Base-by-base conservation (phyloP, 2,113 vertebrate species). In the Pantherophis guttatus region DNA sequence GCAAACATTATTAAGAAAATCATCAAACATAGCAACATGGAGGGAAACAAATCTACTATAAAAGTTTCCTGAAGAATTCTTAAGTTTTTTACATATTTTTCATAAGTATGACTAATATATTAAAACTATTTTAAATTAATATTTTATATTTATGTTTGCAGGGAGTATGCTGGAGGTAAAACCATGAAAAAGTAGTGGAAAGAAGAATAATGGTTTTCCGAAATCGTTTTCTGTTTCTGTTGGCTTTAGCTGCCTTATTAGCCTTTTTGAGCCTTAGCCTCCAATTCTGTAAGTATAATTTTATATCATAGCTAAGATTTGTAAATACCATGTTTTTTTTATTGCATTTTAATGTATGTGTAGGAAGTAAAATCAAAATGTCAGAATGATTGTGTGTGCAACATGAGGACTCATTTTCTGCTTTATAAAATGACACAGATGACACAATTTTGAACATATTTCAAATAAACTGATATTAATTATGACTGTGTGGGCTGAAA, bases 241-340 rank as follows among this genome's bases (percentile, higher is more conserved):
- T 99, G 98, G 98, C 98, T 96, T 98, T 99, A 93, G 99, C 98
- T 95, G 99, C 98, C 0, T 96, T 98, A 48, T 96, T 99, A 95
- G 98, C 98, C 95, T 97, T 99, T 93, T 39, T 99, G 96, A 99
- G 99, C 95, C 98, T 99, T 96, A 99, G 99, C 95, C 97, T 99
- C 2, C 99, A 99, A 85, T 99, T 99, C 98, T 98, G 98, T 99
- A 96, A 99, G 99, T 99, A 91, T 90, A 29, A 39, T 81, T 44
- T 3, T 3, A 21, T 7, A 44, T 81, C 86, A 81, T n/a, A 95
- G 95, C 89, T 90, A 91, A 0, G 1, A 90, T 55, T 5, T 95
- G 1, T 95, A 52, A 86, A 93, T 55, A 9, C 11, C 7, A n/a
- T 29, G 17, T 3, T 88, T 26, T 58, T n/a, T 57, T 13, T 26